phyloP scores from a whole-genome alignment of 2,888 invertebrate genomes.

The Venusia cambrica region DNA sequence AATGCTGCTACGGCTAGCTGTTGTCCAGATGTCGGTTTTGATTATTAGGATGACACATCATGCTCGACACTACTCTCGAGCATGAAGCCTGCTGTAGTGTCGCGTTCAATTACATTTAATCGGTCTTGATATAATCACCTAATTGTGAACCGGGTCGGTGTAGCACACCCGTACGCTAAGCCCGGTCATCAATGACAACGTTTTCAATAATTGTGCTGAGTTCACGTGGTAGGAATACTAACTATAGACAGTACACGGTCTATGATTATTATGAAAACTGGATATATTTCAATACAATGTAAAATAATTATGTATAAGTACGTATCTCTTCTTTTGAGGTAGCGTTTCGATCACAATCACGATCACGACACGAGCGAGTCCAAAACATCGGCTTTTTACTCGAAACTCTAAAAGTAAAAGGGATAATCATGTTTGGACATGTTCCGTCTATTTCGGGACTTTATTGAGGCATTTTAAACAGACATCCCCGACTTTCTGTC shows the following conservation, averaged over 20 bases:
- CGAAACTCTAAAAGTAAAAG: conserved; percentile 9
- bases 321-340: too few species aligned
- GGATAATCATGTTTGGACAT: conserved; percentile 8
- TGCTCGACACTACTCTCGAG: conserved; percentile 21
- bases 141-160: conserved; percentile 57
- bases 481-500: conserved; percentile 8
- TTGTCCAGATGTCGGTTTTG: conserved; percentile 19
- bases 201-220: too few species aligned
- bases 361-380: conserved; percentile 3
- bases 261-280: too few species aligned
- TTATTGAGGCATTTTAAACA: conserved; percentile 11
- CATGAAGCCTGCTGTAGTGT: conserved; percentile 48
- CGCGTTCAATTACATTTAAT: conserved; percentile 77
- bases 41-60: conserved; percentile 45
- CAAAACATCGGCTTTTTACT: conserved; percentile 9
- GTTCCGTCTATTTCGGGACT: conserved; percentile 13
- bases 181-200: too few species aligned
- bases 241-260: too few species aligned
- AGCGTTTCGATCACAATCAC: too few species aligned
- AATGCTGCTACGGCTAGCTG: background rate
- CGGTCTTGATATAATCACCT: conserved; percentile 72
- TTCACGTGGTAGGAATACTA: too few species aligned
- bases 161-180: conserved; percentile 28
- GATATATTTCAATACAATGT: too few species aligned
- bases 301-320: too few species aligned